Percentiles rank a stretch among this genome's conserved stretches.
phyloP scores from a whole-genome alignment of 2,797 vertebrate species.

The Apogon hyalosoma region DNA sequence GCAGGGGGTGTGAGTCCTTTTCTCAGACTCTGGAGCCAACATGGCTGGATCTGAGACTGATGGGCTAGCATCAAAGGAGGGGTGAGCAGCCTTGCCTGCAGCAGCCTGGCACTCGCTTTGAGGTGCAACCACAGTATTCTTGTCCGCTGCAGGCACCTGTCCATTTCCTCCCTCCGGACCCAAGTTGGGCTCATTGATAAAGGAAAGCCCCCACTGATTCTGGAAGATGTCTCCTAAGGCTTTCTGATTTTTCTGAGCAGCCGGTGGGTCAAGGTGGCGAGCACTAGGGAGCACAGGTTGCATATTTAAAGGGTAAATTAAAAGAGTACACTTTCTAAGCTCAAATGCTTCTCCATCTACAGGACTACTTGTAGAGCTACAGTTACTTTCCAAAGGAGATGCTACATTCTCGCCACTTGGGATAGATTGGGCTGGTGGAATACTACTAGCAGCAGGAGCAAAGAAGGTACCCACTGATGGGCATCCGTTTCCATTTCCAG shows the following conservation, averaged over 20 bases:
- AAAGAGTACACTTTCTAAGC: slow-evolving; percentile 94
- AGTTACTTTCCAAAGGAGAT: slow-evolving; percentile 81
- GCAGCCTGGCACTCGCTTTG: slow-evolving; percentile 86
- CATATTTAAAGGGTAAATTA: slow-evolving; percentile 99
- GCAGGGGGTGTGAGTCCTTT: slow-evolving; percentile 92
- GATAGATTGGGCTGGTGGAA: slow-evolving; percentile 84
- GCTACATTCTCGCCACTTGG: slow-evolving; percentile 88
- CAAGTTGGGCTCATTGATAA: slow-evolving; percentile 96
- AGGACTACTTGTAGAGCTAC: slow-evolving; percentile 81
- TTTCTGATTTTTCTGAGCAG: slow-evolving; percentile 93
- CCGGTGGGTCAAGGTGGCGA: slow-evolving; percentile 82
- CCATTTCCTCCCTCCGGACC: slow-evolving; percentile 81
- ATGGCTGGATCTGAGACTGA: slow-evolving; percentile 85
- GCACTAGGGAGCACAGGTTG: slow-evolving; percentile 93
- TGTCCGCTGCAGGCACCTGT: slow-evolving; percentile 81
- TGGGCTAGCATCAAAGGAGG: slow-evolving; percentile 87
- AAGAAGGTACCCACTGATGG: slow-evolving; percentile 90
- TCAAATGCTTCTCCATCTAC: slow-evolving; percentile 84
- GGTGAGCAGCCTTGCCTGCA: slow-evolving; percentile 85
- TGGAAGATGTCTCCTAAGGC: slow-evolving; percentile 98
- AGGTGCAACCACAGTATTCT: slow-evolving; percentile 86
- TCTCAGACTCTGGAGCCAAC: slow-evolving; percentile 89
- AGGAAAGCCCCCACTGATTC: slow-evolving; percentile 99
- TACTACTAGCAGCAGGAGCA: slow-evolving; percentile 89
- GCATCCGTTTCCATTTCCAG: slow-evolving; percentile 89